Base-by-base conservation (phyloP, 2,113 vertebrate species). In the Pluvianellus socialis region DNA sequence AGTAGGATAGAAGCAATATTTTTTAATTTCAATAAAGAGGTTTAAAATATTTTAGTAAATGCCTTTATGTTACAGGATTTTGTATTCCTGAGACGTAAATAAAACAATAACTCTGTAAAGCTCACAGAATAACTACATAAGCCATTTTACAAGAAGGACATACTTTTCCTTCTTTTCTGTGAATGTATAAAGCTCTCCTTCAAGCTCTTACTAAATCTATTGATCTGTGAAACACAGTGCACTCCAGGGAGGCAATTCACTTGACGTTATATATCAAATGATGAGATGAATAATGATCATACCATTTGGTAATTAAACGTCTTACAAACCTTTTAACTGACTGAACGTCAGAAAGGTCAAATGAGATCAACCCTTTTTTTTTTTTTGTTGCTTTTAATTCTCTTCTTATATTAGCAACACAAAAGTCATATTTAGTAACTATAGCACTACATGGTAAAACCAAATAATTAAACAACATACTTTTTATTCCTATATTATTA, bases 261-360 rank as follows among this genome's bases (percentile, higher is more conserved):
- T 99, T 99, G 99, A 99, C 98, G 96, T 98, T 99, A 98, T 98
- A 98, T 98, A 99, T 99, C 99, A 99, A 99, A 99, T 99, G 98
- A 99, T 98, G 98, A 99, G 98, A 99, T 99, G 98, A 99, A 98
- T 98, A 99, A 99, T 98, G 98, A 99, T 99, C 98, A 98, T 98
- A 98, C 98, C 98, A 98, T 99, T 99, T 99, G 98, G 98, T 99
- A 99, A 99, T 99, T 99, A 99, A 99, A 99, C 96, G 71, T 99
- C 98, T 99, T 99, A 99, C 98, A 99, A 99, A 99, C 98, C 98
- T 99, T 99, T 99, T 99, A 99, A 99, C 98, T 99, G 98, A 99
- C 98, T 98, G 96, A 97, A 98, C 68, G 94, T 98, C 98, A 98
- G 97, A 98, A 98, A 98, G 98, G 98, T 98, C 98, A 98, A 98